Conservation (phyloP, 2,888 invertebrate species). For the Drosophila pseudotalamancana region DNA sequence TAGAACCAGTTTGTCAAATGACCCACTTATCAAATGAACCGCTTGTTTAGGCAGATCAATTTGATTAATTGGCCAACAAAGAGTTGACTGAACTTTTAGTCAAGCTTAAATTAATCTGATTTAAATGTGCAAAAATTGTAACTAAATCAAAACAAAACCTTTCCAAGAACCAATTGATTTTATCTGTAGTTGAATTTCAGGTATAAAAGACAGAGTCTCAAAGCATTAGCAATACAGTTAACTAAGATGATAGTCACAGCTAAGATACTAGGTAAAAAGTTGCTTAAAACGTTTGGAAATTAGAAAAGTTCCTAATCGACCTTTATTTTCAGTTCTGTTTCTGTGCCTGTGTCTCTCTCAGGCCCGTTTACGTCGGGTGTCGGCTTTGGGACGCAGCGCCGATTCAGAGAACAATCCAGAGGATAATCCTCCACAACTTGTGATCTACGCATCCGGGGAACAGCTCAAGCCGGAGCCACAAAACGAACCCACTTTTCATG, state of each 20-base stretch:
- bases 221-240: constrained; percentile 35
- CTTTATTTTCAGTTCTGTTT: constrained; percentile 20
- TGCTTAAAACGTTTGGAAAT: not conserved
- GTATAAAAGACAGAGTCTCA: constrained; percentile 48
- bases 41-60: constrained; percentile 26
- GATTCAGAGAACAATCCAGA: constrained; percentile 10
- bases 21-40: constrained; percentile 47
- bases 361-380: constrained; percentile 38
- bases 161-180: constrained; percentile 50
- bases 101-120: constrained; percentile 4
- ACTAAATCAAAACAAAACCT: not conserved
- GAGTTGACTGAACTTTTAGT: constrained; percentile 56
- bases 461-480: constrained; percentile 39
- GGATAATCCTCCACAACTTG: constrained; percentile 50
- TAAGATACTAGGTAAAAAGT: constrained; percentile 47
- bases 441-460: constrained; percentile 64
- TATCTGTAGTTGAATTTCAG: constrained; percentile 28
- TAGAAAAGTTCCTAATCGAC: not conserved
- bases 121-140: constrained; percentile 12
- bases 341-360: constrained; percentile 31
- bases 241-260: constrained; percentile 39
- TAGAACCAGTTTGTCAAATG: constrained; percentile 46
- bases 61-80: constrained; percentile 33
- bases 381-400: constrained; percentile 51
- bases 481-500: constrained; percentile 42